These are phyloP conservation scores for Pagrus major DNA, from an alignment of 2,113 vertebrate species.

Conservation along the genomic window DNA sequence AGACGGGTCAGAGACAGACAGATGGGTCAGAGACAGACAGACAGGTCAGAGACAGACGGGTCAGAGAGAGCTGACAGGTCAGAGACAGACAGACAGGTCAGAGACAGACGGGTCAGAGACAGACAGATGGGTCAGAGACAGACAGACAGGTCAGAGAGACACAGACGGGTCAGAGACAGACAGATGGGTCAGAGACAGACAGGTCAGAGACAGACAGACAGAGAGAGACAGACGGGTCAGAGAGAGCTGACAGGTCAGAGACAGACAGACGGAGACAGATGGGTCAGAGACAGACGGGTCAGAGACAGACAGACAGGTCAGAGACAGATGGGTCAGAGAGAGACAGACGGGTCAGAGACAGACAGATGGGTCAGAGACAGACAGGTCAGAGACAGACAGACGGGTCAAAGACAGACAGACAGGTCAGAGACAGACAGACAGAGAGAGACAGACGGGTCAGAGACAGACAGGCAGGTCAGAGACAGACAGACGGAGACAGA, in stretches of 20 bases:
- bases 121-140: background rate
- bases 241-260: background rate
- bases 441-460: no score
- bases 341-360: background rate
- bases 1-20: no score
- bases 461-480: background rate
- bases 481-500: background rate
- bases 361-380: background rate
- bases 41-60: background rate
- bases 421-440: background rate
- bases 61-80: no score
- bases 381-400: background rate
- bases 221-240: no score
- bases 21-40: no score
- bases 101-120: no score
- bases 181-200: background rate
- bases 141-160: background rate
- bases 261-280: background rate
- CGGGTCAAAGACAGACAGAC: no score
- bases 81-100: background rate
- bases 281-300: background rate
- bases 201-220: background rate
- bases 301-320: background rate
- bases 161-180: background rate
- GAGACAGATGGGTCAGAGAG: no score